Percentiles rank a stretch among this genome's conserved stretches.
These are phyloP conservation scores for Palloptera scutellata DNA, from an alignment of 2,888 invertebrate genomes.

Conservation along the genomic window DNA sequence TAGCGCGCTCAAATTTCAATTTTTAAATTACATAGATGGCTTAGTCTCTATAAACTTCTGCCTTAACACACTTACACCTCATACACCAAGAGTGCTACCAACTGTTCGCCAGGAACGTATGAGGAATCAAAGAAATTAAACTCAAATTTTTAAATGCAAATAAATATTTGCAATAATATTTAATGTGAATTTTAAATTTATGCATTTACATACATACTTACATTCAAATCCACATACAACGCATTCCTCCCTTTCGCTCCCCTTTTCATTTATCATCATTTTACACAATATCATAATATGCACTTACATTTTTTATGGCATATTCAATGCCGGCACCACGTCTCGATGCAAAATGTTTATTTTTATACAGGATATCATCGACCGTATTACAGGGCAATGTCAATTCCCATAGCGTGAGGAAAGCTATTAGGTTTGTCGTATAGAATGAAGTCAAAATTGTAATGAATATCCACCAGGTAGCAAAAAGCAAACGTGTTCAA, in stretches of 20 bases:
- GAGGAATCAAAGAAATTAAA: not conserved
- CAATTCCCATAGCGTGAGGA: constrained; percentile 84
- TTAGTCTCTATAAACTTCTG: too few relatives aligned
- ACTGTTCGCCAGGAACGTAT: not conserved
- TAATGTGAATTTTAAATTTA: too few relatives aligned
- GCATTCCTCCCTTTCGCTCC: too few relatives aligned
- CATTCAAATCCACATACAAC: too few relatives aligned
- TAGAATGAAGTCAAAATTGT: constrained; percentile 88
- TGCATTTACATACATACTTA: too few relatives aligned
- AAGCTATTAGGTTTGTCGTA: constrained; percentile 89
- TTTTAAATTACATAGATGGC: too few relatives aligned
- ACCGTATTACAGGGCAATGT: constrained; percentile 79
- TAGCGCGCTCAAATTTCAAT: too few relatives aligned
- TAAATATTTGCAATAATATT: too few relatives aligned
- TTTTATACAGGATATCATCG: constrained; percentile 72
- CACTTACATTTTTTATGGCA: constrained; percentile 70
- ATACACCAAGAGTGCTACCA: not conserved
- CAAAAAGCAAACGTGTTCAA: constrained; percentile 82
- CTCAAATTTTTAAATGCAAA: too few relatives aligned
- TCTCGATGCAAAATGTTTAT: constrained; percentile 75
- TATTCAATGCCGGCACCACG: constrained; percentile 76
- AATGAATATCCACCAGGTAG: constrained; percentile 93
- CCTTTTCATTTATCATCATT: too few relatives aligned
- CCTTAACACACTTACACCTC: not conserved
- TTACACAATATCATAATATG: not conserved